Evolutionary conservation across 37 sponge, comb jelly and placozoan species (phyloP).

Genomic region (Chondrosia reniformis): DNA sequence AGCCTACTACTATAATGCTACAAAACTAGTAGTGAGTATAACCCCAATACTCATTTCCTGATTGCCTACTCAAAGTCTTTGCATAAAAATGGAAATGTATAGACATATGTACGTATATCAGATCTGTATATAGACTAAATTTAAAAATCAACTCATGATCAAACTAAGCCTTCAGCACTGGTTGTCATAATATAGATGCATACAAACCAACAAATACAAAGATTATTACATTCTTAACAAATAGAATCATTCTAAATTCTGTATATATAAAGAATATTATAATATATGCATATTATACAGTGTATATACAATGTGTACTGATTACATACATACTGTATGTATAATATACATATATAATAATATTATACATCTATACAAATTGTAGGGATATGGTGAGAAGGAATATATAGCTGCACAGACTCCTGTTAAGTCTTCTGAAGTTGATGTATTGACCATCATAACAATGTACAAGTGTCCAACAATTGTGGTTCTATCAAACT

Average conservation of each 20-base stretch:
- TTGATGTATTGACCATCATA: not conserved
- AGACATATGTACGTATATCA: not conserved
- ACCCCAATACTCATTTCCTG: conserved; percentile 7
- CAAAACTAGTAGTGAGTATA: not conserved
- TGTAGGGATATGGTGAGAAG: not conserved
- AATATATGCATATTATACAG: no score
- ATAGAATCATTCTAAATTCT: no score
- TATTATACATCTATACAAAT: not conserved
- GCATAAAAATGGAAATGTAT: not conserved
- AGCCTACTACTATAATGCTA: conserved; percentile 11
- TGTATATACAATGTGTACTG: no score
- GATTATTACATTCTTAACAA: no score
- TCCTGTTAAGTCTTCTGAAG: not conserved
- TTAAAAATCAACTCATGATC: not conserved
- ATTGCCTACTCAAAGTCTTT: not conserved
- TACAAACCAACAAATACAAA: no score
- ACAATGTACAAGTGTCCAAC: not conserved
- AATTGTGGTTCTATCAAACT: conserved; percentile 4
- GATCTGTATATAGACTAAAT: no score
- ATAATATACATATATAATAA: not conserved
- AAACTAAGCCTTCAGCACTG: no score
- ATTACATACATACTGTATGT: conserved; percentile 10
- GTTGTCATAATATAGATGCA: no score
- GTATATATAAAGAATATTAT: no score
- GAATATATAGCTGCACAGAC: conserved; percentile 13